Evolutionary conservation across 1,140 invertebrate genomes (phyloP), one percentile per base, ranked within the genome.

Genomic region (Neuroterus valhalla): DNA sequence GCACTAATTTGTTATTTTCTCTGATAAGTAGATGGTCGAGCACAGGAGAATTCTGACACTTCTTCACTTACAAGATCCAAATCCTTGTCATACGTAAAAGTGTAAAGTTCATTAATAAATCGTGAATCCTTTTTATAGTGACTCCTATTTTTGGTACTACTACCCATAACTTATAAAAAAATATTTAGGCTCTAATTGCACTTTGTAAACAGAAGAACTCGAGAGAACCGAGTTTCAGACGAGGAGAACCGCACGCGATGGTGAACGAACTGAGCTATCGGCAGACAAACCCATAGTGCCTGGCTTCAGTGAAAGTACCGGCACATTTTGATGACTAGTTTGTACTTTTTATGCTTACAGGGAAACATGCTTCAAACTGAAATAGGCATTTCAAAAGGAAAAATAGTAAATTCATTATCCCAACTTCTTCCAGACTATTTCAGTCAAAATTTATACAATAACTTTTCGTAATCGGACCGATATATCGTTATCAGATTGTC

Each of bases 61-160:
- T 70, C 15, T 44, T 44, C 74, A 82, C 88, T 89, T 84, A 89
- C 88, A 75, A 84, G 75, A 77, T 89, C 87, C 55, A 86, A 86
- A 74, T 96, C 95, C 82, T 94, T 92, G 80, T 94, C 94, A 86
- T 96, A 95, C 84, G 95, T 96, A 78, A 96, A 92, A 12, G 95
- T 96, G 83, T 96, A 96, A 50, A 96, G 91, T 91, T 96, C 95
- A 77, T 93, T 89, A 52, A 96, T 92, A 89, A 95, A 96, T 79
- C 94, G 90, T 21, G 95, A 95, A 84, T 96, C 95, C 87, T 96
- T 96, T 89, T 96, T 96, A 85, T 96, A 96, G 88, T 96, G 94
- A 78, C 95, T 87, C 66, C 83, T 85, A 81, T 80, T 81, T 70
- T 88, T 89, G 70, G 79, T 84, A 76, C 83, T 87, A 77, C 87